phyloP scores from a whole-genome alignment of 2,797 vertebrate genomes.

The Myotis vivesi region DNA sequence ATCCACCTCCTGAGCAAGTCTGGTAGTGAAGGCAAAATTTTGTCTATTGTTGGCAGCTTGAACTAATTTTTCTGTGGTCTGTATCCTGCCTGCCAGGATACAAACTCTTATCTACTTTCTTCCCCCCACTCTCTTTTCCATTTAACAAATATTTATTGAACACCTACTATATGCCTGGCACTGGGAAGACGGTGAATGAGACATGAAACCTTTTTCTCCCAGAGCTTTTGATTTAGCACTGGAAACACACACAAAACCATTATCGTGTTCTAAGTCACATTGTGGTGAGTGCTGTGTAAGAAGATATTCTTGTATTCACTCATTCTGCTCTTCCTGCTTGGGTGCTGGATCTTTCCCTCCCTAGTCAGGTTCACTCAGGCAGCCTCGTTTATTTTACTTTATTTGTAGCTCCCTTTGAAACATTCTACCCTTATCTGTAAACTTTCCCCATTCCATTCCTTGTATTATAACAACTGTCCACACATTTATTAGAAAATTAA shows the following conservation, averaged over 20 bases:
- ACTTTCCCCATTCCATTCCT: background rate
- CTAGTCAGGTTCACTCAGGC: background rate
- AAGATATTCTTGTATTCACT: background rate
- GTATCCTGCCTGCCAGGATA: background rate
- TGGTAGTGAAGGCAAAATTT: background rate
- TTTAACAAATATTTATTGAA: slow-evolving; percentile 41
- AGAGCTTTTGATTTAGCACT: background rate
- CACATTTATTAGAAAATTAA: slow-evolving; percentile 50
- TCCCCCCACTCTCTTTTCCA: background rate
- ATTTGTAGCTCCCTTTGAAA: background rate
- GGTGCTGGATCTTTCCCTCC: background rate
- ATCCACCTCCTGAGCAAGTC: background rate
- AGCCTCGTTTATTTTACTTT: background rate
- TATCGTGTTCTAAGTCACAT: background rate
- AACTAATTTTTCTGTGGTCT: background rate
- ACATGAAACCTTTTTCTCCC: background rate
- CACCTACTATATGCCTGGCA: background rate
- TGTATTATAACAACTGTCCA: slow-evolving; percentile 8
- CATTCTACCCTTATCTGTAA: background rate
- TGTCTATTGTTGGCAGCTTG: background rate
- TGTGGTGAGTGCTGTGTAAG: background rate
- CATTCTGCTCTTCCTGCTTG: background rate
- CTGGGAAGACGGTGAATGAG: background rate
- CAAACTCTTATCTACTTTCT: background rate
- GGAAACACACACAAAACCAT: background rate